These are phyloP conservation scores for Mus spretus DNA, from an alignment of 2,797 vertebrate species.

Conservation along the genomic window DNA sequence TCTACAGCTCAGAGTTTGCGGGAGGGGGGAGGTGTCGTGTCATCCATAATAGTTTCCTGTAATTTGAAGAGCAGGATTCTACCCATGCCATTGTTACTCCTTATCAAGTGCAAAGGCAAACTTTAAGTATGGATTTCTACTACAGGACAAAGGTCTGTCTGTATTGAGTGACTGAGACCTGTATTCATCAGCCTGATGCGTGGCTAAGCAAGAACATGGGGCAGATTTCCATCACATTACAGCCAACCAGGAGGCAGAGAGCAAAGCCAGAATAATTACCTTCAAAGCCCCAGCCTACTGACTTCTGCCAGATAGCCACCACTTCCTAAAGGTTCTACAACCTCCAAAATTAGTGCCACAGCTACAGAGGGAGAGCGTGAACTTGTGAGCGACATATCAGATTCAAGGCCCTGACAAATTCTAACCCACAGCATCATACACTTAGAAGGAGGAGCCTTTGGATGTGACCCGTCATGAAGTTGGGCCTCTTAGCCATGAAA, in stretches of 20 bases:
- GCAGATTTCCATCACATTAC: no score
- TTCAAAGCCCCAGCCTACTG: not conserved
- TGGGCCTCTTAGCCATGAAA: not conserved
- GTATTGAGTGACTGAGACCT: not conserved
- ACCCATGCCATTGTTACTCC: not conserved
- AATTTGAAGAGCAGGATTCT: not conserved
- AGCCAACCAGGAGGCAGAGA: not conserved
- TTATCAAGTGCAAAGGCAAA: slow-evolving; percentile 21
- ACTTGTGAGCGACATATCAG: not conserved
- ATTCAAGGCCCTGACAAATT: not conserved
- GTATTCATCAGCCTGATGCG: not conserved
- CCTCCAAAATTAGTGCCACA: not conserved
- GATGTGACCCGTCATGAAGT: not conserved
- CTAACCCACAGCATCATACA: not conserved
- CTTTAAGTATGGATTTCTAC: not conserved
- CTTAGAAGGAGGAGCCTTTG: not conserved
- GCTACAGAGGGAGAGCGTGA: not conserved
- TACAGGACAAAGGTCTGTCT: not conserved
- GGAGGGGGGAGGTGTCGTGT: not conserved
- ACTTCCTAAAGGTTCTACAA: not conserved
- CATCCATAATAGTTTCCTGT: not conserved
- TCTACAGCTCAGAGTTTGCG: not conserved
- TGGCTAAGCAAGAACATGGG: not conserved
- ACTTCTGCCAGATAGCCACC: not conserved
- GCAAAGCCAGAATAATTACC: not conserved